Evolutionary conservation across 2,113 vertebrate species (phyloP).

Genomic region (Oryzias javanicus): DNA sequence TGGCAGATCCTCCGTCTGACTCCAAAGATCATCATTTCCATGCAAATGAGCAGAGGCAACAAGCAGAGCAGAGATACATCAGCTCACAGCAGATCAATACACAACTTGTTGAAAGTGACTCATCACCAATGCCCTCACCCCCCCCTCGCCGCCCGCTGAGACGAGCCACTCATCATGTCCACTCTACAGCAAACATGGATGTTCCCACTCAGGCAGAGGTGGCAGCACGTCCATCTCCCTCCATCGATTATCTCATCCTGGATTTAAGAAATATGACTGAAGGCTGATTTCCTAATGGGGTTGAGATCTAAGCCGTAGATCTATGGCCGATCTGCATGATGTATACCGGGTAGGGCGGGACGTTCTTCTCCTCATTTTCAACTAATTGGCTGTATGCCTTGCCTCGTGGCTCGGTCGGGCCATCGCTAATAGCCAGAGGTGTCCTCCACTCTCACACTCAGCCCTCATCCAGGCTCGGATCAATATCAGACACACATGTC

Average conservation of each 20-base stretch:
- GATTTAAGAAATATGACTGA: conserved; percentile 62
- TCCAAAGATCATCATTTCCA: conserved; percentile 27
- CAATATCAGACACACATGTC: conserved; percentile 34
- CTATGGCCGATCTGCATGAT: conserved; percentile 44
- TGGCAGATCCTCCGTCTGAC: neutral
- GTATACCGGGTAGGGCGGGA: conserved; percentile 38
- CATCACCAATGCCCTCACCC: conserved; percentile 32
- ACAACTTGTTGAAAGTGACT: conserved; percentile 57
- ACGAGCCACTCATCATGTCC: conserved; percentile 11
- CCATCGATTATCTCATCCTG: conserved; percentile 53
- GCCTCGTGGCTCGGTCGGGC: conserved; percentile 22
- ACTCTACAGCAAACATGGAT: conserved; percentile 6
- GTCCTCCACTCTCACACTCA: conserved; percentile 4
- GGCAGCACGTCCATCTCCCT: conserved; percentile 49
- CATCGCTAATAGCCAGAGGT: conserved; percentile 35
- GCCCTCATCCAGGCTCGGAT: conserved; percentile 14
- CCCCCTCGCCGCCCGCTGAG: conserved; percentile 42
- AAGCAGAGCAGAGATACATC: conserved; percentile 28
- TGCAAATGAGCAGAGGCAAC: conserved; percentile 37
- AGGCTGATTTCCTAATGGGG: conserved; percentile 63
- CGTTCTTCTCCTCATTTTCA: conserved; percentile 50
- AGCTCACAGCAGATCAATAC: conserved; percentile 41
- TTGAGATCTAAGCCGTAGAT: conserved; percentile 42
- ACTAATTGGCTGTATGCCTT: conserved; percentile 42
- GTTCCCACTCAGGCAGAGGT: conserved; percentile 43